These are phyloP conservation scores for Dromius quadrimaculatus DNA, from an alignment of 2,888 invertebrate species.

Conservation along the genomic window DNA sequence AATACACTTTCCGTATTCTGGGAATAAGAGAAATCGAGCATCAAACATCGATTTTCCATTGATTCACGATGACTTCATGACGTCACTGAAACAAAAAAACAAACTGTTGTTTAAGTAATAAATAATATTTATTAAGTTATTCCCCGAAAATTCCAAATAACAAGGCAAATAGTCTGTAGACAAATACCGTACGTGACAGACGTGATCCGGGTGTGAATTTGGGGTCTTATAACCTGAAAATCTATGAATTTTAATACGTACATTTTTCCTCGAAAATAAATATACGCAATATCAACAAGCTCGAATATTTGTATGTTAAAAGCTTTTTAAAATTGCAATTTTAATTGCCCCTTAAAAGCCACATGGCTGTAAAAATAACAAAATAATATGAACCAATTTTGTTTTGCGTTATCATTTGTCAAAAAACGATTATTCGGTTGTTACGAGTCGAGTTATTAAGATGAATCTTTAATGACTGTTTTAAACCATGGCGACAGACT, in stretches of 20 bases:
- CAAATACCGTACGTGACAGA: background rate
- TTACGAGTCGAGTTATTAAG: background rate
- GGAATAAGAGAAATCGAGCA: too few relatives aligned
- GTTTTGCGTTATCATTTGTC: background rate
- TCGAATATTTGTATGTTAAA: too few relatives aligned
- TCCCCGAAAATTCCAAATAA: too few relatives aligned
- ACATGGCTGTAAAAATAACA: background rate
- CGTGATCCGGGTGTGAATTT: background rate
- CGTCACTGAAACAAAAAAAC: too few relatives aligned
- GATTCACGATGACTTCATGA: background rate
- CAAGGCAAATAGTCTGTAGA: background rate
- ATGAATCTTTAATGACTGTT: background rate
- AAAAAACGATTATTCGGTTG: background rate
- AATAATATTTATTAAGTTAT: too few relatives aligned
- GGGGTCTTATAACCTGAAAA: background rate
- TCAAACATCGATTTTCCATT: background rate
- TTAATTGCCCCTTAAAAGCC: too few relatives aligned
- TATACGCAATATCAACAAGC: too few relatives aligned
- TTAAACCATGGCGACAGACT: background rate
- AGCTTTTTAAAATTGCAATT: too few relatives aligned
- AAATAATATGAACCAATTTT: background rate
- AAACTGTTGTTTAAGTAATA: too few relatives aligned
- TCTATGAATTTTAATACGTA: too few relatives aligned
- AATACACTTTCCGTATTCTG: too few relatives aligned
- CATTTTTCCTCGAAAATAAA: too few relatives aligned